phyloP scores from a whole-genome alignment of 2,888 invertebrate genomes.

The Hemaris fuciformis region DNA sequence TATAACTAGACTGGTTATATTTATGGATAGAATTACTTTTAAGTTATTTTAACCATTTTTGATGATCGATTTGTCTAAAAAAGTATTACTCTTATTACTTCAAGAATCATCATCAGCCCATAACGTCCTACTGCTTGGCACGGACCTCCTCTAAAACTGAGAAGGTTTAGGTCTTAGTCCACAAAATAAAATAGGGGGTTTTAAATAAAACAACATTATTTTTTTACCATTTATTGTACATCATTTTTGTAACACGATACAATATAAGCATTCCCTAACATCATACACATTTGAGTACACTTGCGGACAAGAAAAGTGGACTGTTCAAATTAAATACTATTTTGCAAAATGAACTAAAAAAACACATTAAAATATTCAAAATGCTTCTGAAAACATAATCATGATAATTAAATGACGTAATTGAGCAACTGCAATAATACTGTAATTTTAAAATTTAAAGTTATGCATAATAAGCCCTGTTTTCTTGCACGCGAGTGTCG shows the following conservation, averaged over 20 bases:
- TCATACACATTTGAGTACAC: constrained; percentile 47
- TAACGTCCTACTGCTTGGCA: no score
- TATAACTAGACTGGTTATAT: no score
- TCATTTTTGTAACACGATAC: constrained; percentile 70
- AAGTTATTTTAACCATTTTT: no score
- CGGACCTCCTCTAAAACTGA: not conserved
- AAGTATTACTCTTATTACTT: no score
- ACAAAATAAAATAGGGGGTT: not conserved
- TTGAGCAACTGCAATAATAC: not conserved
- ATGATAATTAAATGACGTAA: not conserved
- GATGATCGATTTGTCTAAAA: no score
- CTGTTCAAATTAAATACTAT: not conserved
- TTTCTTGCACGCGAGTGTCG: constrained; percentile 31
- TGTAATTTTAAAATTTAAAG: not conserved
- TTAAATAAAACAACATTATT: constrained; percentile 23
- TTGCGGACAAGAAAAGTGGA: constrained; percentile 34
- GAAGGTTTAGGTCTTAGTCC: not conserved
- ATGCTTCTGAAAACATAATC: not conserved
- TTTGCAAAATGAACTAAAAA: not conserved
- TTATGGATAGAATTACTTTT: no score
- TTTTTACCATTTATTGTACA: constrained; percentile 72
- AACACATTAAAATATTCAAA: constrained; percentile 12
- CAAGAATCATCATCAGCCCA: no score
- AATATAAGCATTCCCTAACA: constrained; percentile 67
- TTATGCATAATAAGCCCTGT: constrained; percentile 11